phyloP scores from a whole-genome alignment of 2,113 vertebrate species.

The Thamnaconus septentrionalis region DNA sequence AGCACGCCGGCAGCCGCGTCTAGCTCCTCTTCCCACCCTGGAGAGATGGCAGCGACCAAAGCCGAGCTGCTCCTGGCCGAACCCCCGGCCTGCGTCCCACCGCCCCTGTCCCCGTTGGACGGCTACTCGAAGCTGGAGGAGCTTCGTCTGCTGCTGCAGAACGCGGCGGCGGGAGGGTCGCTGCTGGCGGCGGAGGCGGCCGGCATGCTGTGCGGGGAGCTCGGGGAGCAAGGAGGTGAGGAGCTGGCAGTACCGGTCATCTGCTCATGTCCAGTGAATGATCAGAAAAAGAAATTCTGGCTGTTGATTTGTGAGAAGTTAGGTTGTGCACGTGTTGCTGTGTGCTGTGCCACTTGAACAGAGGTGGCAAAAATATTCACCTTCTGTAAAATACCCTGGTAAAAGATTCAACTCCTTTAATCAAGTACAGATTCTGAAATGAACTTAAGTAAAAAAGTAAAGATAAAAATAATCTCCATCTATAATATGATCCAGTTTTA shows the following conservation, averaged over 20 bases:
- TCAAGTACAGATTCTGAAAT: too few relatives aligned
- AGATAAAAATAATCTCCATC: too few relatives aligned
- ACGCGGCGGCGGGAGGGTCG: slow-evolving; percentile 79
- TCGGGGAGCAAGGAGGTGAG: slow-evolving; percentile 89
- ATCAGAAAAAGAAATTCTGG: too few relatives aligned
- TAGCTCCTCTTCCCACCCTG: not conserved
- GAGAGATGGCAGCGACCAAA: slow-evolving; percentile 87
- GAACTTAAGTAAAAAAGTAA: too few relatives aligned
- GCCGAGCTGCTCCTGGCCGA: slow-evolving; percentile 92
- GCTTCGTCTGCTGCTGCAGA: slow-evolving; percentile 86
- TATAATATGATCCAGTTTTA: too few relatives aligned
- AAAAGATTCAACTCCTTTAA: too few relatives aligned
- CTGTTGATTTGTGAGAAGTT: too few relatives aligned
- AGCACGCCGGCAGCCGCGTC: not conserved
- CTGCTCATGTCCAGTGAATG: fast-evolving
- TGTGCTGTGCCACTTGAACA: too few relatives aligned
- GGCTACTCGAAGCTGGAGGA: slow-evolving; percentile 92
- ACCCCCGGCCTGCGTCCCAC: slow-evolving; percentile 79
- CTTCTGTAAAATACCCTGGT: too few relatives aligned
- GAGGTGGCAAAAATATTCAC: too few relatives aligned
- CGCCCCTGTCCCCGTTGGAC: slow-evolving; percentile 86
- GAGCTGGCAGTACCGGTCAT: not conserved
- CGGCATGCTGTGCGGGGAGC: slow-evolving; percentile 81
- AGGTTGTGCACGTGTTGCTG: too few relatives aligned
- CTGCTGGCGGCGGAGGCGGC: slow-evolving; percentile 82